Evolutionary conservation across 2,113 vertebrate genomes (phyloP), one percentile per base, ranked within the genome.

Genomic region (Corythoichthys haematopterus): DNA sequence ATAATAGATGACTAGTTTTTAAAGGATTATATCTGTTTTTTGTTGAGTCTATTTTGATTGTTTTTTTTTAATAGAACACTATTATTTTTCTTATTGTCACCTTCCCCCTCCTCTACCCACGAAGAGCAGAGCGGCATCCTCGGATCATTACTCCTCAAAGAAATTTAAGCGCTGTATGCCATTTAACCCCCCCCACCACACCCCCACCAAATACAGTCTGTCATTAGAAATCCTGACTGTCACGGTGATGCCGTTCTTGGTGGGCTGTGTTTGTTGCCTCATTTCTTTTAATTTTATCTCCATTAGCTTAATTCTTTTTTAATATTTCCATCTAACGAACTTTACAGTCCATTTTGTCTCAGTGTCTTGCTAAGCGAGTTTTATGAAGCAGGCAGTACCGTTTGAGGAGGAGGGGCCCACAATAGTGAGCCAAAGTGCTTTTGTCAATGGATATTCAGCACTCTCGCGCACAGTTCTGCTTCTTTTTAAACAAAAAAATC

Each of bases 271-370:
- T 98, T 98, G 96, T 98, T 98, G 97, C 95, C 97, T 98, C 96
- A 98, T 98, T 98, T 98, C 97, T 99, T 99, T 99, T 99, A 99
- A 99, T 98, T 99, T 98, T 97, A 98, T 98, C 97, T 98, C 96
- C 97, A 99, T 99, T 99, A 99, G 95, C 96, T 98, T 98, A 98
- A 98, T 99, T 98, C 94, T 98, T 99, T 98, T 98, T 98, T 98
- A 99, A 99, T 99, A 99, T 99, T 99, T 99, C 94, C 96, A 98
- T 99, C 96, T 98, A 98, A 98, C 95, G 95, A 99, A 98, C 97
- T 99, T 99, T 99, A 98, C 97, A 99, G 96, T 98, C 96, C 97
- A 99, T 99, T 99, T 98, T 99, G 96, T 99, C 96, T 97, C 94
- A 96, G 95, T 97, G 96, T 98, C 96, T 85, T 97, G 96, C 96